Conservation (phyloP, 2,888 invertebrate species). For the Pristionchus japonicus region DNA sequence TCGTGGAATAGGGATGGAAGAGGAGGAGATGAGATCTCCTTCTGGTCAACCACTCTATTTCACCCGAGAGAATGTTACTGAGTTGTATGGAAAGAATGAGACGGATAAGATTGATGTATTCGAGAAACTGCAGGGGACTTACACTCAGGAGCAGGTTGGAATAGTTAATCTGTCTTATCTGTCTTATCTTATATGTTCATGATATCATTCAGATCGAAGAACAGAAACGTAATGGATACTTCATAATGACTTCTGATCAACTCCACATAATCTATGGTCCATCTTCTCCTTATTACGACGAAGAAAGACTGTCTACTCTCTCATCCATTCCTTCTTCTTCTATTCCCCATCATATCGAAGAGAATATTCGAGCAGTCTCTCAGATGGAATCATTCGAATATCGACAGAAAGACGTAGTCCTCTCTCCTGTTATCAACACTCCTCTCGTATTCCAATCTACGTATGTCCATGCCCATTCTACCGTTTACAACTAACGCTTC, state of each 20-base stretch:
- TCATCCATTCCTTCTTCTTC: background rate
- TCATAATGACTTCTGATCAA: constrained; percentile 62
- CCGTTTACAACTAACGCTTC: too few species aligned
- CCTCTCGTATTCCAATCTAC: constrained; percentile 41
- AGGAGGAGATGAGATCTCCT: constrained; percentile 48
- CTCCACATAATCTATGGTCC: constrained; percentile 64
- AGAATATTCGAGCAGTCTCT: constrained; percentile 64
- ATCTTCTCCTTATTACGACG: constrained; percentile 54
- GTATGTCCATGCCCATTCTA: too few species aligned
- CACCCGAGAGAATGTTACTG: constrained; percentile 65
- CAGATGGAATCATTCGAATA: constrained; percentile 58
- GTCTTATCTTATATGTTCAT: too few species aligned
- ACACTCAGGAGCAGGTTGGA: constrained; percentile 57
- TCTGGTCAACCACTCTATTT: constrained; percentile 62
- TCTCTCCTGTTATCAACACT: constrained; percentile 51
- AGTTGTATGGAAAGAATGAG: constrained; percentile 51
- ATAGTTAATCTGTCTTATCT: too few species aligned
- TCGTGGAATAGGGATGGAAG: constrained; percentile 19
- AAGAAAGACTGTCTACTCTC: constrained; percentile 33
- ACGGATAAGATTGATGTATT: constrained; percentile 63
- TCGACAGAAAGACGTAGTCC: constrained; percentile 59
- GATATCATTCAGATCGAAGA: constrained; percentile 61
- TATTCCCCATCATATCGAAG: constrained; percentile 50
- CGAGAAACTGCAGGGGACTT: constrained; percentile 60
- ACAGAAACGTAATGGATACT: constrained; percentile 66